A percentile compares a stretch with the other conserved stretches of the same genome.
Conservation (phyloP, 2,113 vertebrate species). For the Sceloporus tristichus region DNA sequence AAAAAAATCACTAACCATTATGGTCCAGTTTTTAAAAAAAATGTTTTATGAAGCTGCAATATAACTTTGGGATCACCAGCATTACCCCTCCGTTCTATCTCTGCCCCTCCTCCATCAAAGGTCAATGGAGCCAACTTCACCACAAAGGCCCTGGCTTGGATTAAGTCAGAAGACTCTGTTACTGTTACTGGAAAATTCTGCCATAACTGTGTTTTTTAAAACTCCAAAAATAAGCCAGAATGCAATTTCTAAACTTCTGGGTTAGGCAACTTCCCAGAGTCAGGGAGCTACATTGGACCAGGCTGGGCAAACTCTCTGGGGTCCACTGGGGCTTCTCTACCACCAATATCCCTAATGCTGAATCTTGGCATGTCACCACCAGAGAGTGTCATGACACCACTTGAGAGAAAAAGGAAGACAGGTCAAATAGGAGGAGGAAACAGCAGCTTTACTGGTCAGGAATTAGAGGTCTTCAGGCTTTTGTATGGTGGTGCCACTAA, state of each 20-base stretch:
- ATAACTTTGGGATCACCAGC: too few species aligned
- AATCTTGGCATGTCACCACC: not conserved
- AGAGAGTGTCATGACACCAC: too few species aligned
- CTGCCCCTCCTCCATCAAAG: too few species aligned
- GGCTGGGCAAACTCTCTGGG: not conserved
- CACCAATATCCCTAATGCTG: not conserved
- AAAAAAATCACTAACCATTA: not conserved
- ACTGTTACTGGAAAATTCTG: not conserved
- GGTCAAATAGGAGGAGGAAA: too few species aligned
- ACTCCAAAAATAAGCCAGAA: not conserved
- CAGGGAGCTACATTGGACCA: not conserved
- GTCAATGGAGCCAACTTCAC: not conserved
- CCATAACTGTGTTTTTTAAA: not conserved
- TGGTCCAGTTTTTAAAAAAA: not conserved
- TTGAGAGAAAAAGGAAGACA: too few species aligned
- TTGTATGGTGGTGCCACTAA: too few species aligned
- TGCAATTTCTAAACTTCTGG: not conserved
- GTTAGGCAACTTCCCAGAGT: not conserved
- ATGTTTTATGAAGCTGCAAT: not conserved
- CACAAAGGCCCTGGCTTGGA: not conserved
- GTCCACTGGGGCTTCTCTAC: not conserved
- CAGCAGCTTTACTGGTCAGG: too few species aligned
- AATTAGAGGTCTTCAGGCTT: too few species aligned
- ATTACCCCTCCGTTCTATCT: too few species aligned
- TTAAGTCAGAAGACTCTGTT: not conserved